Evolutionary conservation across 2,797 vertebrate species (phyloP).

Genomic region (Rhyacichthys aspro): DNA sequence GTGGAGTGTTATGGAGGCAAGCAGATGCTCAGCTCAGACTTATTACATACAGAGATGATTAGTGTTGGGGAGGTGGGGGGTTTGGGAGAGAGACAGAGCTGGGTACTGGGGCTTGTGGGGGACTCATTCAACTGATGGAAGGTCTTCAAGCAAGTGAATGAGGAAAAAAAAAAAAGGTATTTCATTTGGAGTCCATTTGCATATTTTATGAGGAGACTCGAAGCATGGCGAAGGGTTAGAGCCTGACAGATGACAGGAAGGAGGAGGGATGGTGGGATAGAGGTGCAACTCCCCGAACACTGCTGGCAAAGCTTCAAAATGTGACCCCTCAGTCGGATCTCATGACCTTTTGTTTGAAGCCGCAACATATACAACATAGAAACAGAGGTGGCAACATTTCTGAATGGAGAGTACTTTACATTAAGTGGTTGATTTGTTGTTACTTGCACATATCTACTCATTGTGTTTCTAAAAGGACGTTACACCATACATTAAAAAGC

Average conservation of each 20-base stretch:
- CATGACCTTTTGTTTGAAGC: slow-evolving; percentile 22
- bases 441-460: too few relatives aligned
- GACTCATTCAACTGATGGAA: slow-evolving; percentile 51
- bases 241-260: slow-evolving; percentile 40
- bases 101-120: slow-evolving; percentile 48
- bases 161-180: slow-evolving; percentile 51
- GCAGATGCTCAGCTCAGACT: slow-evolving; percentile 94
- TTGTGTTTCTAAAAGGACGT: too few relatives aligned
- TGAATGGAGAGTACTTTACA: too few relatives aligned
- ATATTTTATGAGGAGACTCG: slow-evolving; percentile 69
- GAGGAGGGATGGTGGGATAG: neutral
- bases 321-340: neutral
- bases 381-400: too few relatives aligned
- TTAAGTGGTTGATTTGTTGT: too few relatives aligned
- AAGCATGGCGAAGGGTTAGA: slow-evolving; percentile 47
- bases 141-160: slow-evolving; percentile 59
- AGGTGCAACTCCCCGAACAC: slow-evolving; percentile 1
- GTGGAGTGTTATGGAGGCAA: slow-evolving; percentile 96
- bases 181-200: slow-evolving; percentile 69
- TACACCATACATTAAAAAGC: too few relatives aligned
- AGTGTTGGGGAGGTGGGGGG: slow-evolving; percentile 78
- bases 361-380: neutral
- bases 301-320: slow-evolving; percentile 8
- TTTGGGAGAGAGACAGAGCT: slow-evolving; percentile 65
- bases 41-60: slow-evolving; percentile 95